A percentile compares a stretch with the other conserved stretches of the same genome.
These are phyloP conservation scores for Oophaga pumilio DNA, from an alignment of 2,113 vertebrate genomes.

Conservation along the genomic window DNA sequence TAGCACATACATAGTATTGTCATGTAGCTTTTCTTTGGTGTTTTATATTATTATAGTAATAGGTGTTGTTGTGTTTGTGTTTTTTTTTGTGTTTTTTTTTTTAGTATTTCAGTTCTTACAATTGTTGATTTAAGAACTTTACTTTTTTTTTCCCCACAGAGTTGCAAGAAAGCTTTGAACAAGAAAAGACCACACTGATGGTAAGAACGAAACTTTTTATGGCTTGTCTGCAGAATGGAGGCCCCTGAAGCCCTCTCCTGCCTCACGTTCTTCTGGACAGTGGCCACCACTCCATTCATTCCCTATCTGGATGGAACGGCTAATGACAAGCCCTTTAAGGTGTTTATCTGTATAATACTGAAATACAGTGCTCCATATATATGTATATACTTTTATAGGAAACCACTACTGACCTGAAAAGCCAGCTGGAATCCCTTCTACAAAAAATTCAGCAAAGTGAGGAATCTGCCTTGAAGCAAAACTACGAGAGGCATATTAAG, in stretches of 20 bases:
- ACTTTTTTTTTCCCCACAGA: constrained; percentile 66
- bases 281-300: too few relatives aligned
- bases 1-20: too few relatives aligned
- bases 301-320: too few relatives aligned
- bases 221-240: too few relatives aligned
- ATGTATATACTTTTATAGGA: constrained; percentile 66
- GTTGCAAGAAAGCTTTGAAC: constrained; percentile 66
- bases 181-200: constrained; percentile 73
- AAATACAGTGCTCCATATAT: neutral
- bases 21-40: too few relatives aligned
- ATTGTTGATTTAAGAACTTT: neutral
- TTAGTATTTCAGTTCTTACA: neutral
- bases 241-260: too few relatives aligned
- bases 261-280: too few relatives aligned
- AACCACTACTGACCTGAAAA: constrained; percentile 68
- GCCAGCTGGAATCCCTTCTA: constrained; percentile 79
- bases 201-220: constrained; percentile 66
- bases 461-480: constrained; percentile 79
- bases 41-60: neutral
- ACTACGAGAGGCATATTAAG: constrained; percentile 84
- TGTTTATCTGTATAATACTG: too few relatives aligned
- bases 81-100: neutral
- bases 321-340: too few relatives aligned
- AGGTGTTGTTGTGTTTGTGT: neutral
- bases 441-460: constrained; percentile 80